Conservation (phyloP, 2,888 invertebrate species). For the Tubulanus polymorphus region DNA sequence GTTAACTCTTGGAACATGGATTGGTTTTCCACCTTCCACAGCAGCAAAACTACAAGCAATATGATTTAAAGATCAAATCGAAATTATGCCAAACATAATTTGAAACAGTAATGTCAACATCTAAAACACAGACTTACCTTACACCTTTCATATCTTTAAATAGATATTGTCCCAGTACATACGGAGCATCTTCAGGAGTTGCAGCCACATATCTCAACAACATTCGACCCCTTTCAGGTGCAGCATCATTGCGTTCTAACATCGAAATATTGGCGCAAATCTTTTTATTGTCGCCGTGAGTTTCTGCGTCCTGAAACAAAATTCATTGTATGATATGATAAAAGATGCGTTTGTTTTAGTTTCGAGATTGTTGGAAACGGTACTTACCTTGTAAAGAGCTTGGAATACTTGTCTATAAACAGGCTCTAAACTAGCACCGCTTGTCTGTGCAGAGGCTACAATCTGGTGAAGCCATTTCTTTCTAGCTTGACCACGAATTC, state of each 20-base stretch:
- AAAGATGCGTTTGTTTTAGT: not conserved
- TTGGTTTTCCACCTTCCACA: slow-evolving; percentile 47
- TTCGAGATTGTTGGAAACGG: not conserved
- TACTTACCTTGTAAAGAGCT: slow-evolving; percentile 45
- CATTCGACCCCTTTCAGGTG: slow-evolving; percentile 35
- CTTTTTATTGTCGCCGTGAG: slow-evolving; percentile 47
- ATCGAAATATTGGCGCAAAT: slow-evolving; percentile 48
- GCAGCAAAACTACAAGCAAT: slow-evolving; percentile 36
- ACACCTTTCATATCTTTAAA: slow-evolving; percentile 47
- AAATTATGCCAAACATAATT: not conserved
- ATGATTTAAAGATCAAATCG: not conserved
- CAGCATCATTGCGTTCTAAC: slow-evolving; percentile 39
- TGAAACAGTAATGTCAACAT: too few relatives aligned
- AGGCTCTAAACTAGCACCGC: slow-evolving; percentile 47
- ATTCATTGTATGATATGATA: too few relatives aligned
- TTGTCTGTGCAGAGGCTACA: slow-evolving; percentile 43
- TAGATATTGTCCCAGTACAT: slow-evolving; percentile 42
- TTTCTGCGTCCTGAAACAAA: slow-evolving; percentile 46
- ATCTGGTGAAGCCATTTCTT: slow-evolving; percentile 52
- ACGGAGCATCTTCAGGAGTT: slow-evolving; percentile 48
- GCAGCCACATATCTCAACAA: slow-evolving; percentile 46
- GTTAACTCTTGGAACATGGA: slow-evolving; percentile 50
- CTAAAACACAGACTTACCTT: slow-evolving; percentile 28
- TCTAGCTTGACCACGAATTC: slow-evolving; percentile 48
- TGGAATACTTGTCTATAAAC: slow-evolving; percentile 50